phyloP scores from a whole-genome alignment of 2,888 invertebrate genomes.

The Eledona agricola region DNA sequence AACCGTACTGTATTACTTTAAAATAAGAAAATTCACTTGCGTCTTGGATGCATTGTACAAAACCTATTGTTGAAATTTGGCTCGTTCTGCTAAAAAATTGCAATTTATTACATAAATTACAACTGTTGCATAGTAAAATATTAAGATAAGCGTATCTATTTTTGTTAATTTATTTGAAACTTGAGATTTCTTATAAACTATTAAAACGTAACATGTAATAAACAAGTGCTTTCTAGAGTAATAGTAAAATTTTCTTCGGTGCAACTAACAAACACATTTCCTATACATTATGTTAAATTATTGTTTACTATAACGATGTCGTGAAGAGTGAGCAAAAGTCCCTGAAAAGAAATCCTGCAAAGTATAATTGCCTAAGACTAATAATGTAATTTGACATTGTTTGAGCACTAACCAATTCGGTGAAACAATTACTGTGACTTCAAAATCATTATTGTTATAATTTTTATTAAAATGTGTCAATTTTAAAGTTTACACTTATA shows the following conservation, averaged over 20 bases:
- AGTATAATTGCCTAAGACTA: constrained; percentile 26
- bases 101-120: constrained; percentile 7
- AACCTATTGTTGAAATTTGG: constrained; percentile 25
- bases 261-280: constrained; percentile 9
- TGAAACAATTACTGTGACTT: constrained; percentile 7
- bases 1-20: constrained; percentile 14
- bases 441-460: constrained; percentile 19
- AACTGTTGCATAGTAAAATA: constrained; percentile 14
- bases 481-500: constrained; percentile 13
- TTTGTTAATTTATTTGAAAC: constrained; percentile 16
- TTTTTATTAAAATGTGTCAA: constrained; percentile 17
- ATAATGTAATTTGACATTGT: constrained; percentile 15
- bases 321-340: no score
- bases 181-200: constrained; percentile 6
- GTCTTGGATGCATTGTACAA: constrained; percentile 5
- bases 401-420: constrained; percentile 28
- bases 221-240: constrained; percentile 19
- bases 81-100: constrained; percentile 16
- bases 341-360: no score
- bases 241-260: constrained; percentile 7
- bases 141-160: constrained; percentile 19
- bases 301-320: no score
- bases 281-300: no score
- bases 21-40: constrained; percentile 9
- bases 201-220: constrained; percentile 10